These are phyloP conservation scores for Julus scandinavius DNA, from an alignment of 2,888 invertebrate species.

Conservation along the genomic window DNA sequence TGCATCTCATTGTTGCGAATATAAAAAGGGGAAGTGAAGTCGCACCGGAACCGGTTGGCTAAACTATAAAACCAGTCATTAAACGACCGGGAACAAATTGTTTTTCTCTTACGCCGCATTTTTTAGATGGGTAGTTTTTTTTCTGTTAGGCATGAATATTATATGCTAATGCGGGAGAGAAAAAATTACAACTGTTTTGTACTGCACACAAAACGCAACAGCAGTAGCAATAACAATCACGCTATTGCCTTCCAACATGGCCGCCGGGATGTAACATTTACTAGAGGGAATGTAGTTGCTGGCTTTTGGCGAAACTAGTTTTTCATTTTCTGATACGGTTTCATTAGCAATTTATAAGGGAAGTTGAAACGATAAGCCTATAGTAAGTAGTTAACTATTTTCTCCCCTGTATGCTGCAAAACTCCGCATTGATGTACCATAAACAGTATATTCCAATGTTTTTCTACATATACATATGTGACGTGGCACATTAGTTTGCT, in stretches of 20 bases:
- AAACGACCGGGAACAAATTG: constrained; percentile 42
- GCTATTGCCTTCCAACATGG: not conserved
- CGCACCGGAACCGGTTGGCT: constrained; percentile 29
- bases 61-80: not conserved
- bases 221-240: not conserved
- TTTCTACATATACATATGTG: too few relatives aligned
- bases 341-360: not conserved
- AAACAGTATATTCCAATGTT: too few relatives aligned
- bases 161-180: not conserved
- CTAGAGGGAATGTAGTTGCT: not conserved
- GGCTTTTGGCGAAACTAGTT: not conserved
- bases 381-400: not conserved
- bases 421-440: too few relatives aligned
- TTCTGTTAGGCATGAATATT: not conserved
- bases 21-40: constrained; percentile 41
- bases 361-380: constrained; percentile 10
- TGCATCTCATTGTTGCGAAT: constrained; percentile 23
- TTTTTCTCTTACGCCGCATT: not conserved
- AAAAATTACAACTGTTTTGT: not conserved
- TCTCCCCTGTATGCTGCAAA: too few relatives aligned
- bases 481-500: too few relatives aligned
- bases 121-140: not conserved
- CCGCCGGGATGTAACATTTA: not conserved
- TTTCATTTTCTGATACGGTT: not conserved
- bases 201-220: not conserved